Percentiles rank a stretch among this genome's conserved stretches.
Conservation (phyloP, 1,140 invertebrate genomes). For the Drosophila sucinea region DNA sequence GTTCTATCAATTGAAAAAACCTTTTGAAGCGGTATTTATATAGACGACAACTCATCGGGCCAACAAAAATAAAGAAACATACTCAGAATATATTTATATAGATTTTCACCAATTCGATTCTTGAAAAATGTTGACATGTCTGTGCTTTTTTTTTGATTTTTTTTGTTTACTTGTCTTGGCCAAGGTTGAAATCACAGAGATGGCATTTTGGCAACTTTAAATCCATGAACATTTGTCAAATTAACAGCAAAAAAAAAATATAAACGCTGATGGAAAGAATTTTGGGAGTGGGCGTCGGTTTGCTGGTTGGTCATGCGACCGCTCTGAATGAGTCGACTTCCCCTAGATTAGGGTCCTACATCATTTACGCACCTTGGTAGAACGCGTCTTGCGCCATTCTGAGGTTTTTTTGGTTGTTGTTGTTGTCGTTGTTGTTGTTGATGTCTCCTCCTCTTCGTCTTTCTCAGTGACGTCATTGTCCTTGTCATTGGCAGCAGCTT, state of each 20-base stretch:
- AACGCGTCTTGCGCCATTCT: constrained; percentile 78
- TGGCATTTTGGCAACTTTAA: constrained; percentile 69
- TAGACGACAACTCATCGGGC: neutral
- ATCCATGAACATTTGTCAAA: constrained; percentile 72
- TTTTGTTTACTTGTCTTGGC: constrained; percentile 19
- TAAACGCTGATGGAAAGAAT: constrained; percentile 8
- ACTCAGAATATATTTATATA: constrained; percentile 1
- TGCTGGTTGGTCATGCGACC: constrained; percentile 49
- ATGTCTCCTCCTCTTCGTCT: constrained; percentile 43
- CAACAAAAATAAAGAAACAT: neutral
- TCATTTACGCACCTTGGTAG: constrained; percentile 68
- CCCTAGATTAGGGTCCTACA: constrained; percentile 5
- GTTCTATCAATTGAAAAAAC: neutral
- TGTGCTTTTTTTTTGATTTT: constrained; percentile 2
- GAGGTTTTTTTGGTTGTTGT: constrained; percentile 72
- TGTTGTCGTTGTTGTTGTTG: constrained; percentile 59
- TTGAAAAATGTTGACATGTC: constrained; percentile 18
- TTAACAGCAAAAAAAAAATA: neutral
- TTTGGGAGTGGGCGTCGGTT: constrained; percentile 53
- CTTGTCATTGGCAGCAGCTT: constrained; percentile 50
- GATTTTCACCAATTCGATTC: constrained; percentile 14
- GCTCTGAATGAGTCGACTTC: constrained; percentile 32
- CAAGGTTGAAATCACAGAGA: constrained; percentile 20
- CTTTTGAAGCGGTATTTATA: neutral
- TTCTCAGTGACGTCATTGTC: constrained; percentile 64